Evolutionary conservation across 2,113 vertebrate genomes (phyloP), one percentile per base, ranked within the genome.

Genomic region (Morphnarchus princeps): DNA sequence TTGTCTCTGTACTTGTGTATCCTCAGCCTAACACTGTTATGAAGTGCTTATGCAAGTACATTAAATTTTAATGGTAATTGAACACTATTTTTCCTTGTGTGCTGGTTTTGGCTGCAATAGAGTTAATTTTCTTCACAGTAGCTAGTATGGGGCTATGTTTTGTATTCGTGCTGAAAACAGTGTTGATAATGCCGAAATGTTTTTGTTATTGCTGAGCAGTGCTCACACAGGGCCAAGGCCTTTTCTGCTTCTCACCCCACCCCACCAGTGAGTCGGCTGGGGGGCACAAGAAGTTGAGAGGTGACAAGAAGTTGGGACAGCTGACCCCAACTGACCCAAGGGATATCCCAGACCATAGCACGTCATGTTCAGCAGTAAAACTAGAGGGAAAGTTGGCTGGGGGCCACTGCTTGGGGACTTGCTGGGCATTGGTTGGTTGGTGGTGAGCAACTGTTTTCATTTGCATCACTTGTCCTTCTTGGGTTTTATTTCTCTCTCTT

Each of bases 21-120:
- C 69, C 38, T 84, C 40, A 80, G 34, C 28, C 40, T 90, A 50
- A 71, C 42, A 63, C n/a, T 81, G 32, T 61, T 79, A 72, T 50
- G 32, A 91, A 93, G 67, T 69, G 31, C 62, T 93, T 82, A 85
- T 61, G 66, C 38, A 91, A 89, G 38, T 87, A 57, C 24, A 72
- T 93, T 90, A 96, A 79, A 93, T 61, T 79, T 92, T 90, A 82
- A 95, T 79, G 40, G 43, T 47, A 85, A 90, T n/a, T 66, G 82
- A 95, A 82, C 82, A 80, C 11, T 85, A 69, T 85, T 95, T 95
- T 93, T 90, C 25, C 31, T 94, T 38, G 18, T 52, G n/a, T 52
- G 47, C n/a, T 38, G 34, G 17, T 52, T 71, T 52, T 36, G 42
- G 31, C 42, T 45, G 36, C 2, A 25, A 11, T 62, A 62, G 36